Evolutionary conservation across 2,888 invertebrate species (phyloP).

Genomic region (Marronus borbonicus): DNA sequence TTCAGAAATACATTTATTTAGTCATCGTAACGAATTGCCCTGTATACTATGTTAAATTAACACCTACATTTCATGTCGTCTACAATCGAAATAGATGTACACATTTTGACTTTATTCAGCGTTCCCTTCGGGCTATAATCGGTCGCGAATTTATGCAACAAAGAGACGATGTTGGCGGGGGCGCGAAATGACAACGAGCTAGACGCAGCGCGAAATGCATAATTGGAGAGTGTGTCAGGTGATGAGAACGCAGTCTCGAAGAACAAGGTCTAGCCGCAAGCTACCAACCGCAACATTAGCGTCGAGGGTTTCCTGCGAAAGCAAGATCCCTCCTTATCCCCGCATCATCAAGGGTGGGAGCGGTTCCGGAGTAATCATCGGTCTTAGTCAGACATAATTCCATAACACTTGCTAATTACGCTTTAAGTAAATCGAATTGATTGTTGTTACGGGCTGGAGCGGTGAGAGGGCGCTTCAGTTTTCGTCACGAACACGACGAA

Average conservation of each 20-base stretch:
- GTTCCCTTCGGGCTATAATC: too few relatives aligned
- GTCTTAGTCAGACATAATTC: constrained; percentile 33
- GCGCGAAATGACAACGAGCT: constrained; percentile 61
- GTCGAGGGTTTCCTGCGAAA: constrained; percentile 18
- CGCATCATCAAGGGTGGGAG: neutral
- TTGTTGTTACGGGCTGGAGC: constrained; percentile 19
- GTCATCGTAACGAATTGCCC: too few relatives aligned
- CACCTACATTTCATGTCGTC: too few relatives aligned
- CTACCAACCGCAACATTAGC: constrained; percentile 36
- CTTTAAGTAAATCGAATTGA: constrained; percentile 35
- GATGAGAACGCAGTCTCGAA: constrained; percentile 54
- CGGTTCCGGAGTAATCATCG: too few relatives aligned
- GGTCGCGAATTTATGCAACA: constrained; percentile 53
- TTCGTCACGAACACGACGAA: constrained; percentile 20
- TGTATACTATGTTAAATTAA: too few relatives aligned
- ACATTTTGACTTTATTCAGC: constrained; percentile 54
- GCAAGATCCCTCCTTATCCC: neutral
- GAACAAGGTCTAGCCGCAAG: constrained; percentile 47
- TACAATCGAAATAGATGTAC: constrained; percentile 57
- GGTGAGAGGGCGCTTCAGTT: neutral
- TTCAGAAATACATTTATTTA: too few relatives aligned
- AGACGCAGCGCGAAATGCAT: constrained; percentile 67
- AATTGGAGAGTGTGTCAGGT: constrained; percentile 70
- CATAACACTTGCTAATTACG: constrained; percentile 44
- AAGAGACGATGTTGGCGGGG: constrained; percentile 53